Base-by-base conservation (phyloP, 2,888 invertebrate species). In the Schrankia costaestrigalis region DNA sequence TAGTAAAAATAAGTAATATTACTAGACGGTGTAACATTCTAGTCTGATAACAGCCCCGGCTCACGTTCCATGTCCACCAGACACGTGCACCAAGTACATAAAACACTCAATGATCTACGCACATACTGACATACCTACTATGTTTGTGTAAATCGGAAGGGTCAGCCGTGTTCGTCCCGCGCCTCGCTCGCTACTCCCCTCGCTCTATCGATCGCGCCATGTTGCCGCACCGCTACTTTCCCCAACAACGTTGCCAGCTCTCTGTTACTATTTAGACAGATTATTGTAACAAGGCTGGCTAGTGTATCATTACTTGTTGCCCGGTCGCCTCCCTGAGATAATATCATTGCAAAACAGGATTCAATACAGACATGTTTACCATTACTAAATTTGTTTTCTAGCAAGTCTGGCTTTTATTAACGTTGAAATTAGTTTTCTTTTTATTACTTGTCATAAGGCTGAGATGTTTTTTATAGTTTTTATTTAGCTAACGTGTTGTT, bases 141-240 rank as follows among this genome's bases (percentile, higher is more conserved):
- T 46, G 35, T 40, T 43, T 49, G 46, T 49, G 27, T 33, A 32
- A 36, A 49, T 60, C 62, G 67, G 69, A 73, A 73, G 77, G 76
- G 75, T 74, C 77, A 73, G 54, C 42, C 43, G 46, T 26, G 22
- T 41, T 33, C 45, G 35, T 47, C 31, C 52, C 53, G 51, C 47
- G 42, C 46, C 49, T 55, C 46, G 22, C 26, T 26, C 46, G 41
- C 43, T 41, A 40, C 45, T 32, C 56, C 46, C 59, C 56, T 54
- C 57, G 50, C 57, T 53, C 46, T 57, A 76, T 71, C 75, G 72
- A 62, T 60, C 63, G 63, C 54, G 71, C 70, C 62, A 56, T 63
- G 77, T 77, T 78, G 79, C 78, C 78, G 57, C 57, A 34, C 57
- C 68, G 63, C 65, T 58, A 71, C 75, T 79, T 76, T 76, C 77